These are phyloP conservation scores for Anthonomus grandis DNA, from an alignment of 1,140 invertebrate species.

Conservation along the genomic window DNA sequence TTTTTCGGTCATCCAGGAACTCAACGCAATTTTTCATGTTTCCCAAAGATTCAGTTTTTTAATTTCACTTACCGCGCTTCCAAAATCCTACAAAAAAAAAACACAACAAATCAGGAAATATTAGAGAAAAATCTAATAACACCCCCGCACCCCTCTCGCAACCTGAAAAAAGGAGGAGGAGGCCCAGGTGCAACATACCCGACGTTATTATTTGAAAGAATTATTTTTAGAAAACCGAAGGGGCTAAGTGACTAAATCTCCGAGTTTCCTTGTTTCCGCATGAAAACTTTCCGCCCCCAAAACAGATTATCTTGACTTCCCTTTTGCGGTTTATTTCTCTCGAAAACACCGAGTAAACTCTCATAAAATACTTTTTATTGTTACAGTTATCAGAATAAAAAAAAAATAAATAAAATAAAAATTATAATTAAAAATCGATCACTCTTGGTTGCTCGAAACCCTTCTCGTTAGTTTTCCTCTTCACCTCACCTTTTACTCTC, in stretches of 20 bases:
- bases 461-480: conserved; percentile 1
- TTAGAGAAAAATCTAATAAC: no score
- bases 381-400: no score
- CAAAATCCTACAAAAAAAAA: no score
- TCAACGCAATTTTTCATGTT: no score
- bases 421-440: conserved; percentile 12
- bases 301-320: neutral
- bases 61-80: no score
- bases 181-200: neutral
- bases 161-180: no score
- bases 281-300: neutral
- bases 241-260: neutral
- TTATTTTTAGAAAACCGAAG: neutral
- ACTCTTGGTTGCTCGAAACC: conserved; percentile 15
- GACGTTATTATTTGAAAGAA: neutral
- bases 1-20: no score
- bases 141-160: no score
- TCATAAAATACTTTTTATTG: neutral
- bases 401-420: neutral
- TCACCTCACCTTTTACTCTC: neutral
- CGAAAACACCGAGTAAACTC: neutral
- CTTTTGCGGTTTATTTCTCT: neutral
- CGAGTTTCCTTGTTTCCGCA: neutral
- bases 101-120: no score
- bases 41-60: no score